Evolutionary conservation across 2,888 invertebrate genomes (phyloP).

Genomic region (Lasioglossum villosulum): DNA sequence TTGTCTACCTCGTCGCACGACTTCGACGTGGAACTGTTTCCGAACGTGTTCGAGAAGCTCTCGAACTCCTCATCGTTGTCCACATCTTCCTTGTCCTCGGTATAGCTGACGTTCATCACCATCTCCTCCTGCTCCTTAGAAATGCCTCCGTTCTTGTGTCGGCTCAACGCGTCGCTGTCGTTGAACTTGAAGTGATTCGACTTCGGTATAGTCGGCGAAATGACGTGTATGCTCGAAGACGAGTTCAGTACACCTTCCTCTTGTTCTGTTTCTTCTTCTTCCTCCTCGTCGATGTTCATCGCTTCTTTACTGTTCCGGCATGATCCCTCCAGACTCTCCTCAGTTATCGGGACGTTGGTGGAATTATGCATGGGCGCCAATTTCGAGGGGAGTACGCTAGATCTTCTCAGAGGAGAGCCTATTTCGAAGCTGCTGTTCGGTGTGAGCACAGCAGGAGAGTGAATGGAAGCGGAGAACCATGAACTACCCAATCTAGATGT

Average conservation of each 20-base stretch:
- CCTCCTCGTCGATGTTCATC: conserved; percentile 59
- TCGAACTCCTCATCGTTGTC: conserved; percentile 66
- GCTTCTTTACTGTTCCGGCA: not conserved
- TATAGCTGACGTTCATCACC: not conserved
- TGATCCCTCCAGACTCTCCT: not conserved
- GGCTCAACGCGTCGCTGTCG: not conserved
- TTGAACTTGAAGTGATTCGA: not conserved
- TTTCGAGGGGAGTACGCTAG: not conserved
- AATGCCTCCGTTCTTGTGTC: conserved; percentile 48
- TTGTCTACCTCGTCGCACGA: not conserved
- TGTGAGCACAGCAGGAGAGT: conserved; percentile 73
- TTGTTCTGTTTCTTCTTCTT: conserved; percentile 8
- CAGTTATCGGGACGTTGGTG: not conserved
- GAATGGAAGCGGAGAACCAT: conserved; percentile 49
- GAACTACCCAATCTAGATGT: conserved; percentile 31
- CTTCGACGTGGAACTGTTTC: conserved; percentile 26
- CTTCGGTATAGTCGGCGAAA: not conserved
- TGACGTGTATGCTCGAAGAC: not conserved
- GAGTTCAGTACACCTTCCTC: not conserved
- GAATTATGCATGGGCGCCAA: not conserved
- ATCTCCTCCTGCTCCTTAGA: conserved; percentile 1
- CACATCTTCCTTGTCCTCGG: conserved; percentile 49
- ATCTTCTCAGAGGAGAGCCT: not conserved
- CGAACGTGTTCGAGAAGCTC: conserved; percentile 59
- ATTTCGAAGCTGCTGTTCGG: conserved; percentile 72